Percentiles rank a stretch among this genome's conserved stretches.
Conservation (phyloP, 2,888 invertebrate species). For the Girardia tigrina region DNA sequence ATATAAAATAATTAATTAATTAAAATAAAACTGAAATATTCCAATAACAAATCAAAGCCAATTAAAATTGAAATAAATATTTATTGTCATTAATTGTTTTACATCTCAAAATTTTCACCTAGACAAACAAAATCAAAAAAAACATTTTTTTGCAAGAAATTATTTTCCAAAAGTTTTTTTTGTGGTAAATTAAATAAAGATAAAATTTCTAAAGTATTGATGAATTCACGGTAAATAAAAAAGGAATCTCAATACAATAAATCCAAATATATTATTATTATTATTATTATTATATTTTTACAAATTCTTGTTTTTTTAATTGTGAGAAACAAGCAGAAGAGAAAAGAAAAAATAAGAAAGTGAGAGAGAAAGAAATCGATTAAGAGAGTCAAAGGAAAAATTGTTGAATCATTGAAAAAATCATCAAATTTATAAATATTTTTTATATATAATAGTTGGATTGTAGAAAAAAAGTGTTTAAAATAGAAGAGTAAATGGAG, state of each 20-base stretch:
- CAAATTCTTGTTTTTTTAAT: not conserved
- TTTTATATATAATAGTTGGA: not conserved
- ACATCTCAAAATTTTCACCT: slow-evolving; percentile 23
- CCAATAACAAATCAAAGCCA: too few relatives aligned
- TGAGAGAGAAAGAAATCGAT: too few relatives aligned
- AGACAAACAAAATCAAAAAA: not conserved
- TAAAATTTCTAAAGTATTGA: not conserved
- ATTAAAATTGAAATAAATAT: slow-evolving; percentile 20
- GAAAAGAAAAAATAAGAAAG: too few relatives aligned
- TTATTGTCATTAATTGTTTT: not conserved
- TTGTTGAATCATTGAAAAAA: not conserved
- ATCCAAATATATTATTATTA: too few relatives aligned
- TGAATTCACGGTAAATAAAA: slow-evolving; percentile 3
- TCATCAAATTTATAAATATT: not conserved
- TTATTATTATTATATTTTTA: too few relatives aligned
- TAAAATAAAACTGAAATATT: too few relatives aligned
- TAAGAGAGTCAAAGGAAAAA: too few relatives aligned
- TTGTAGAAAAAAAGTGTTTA: not conserved
- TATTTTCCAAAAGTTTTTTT: not conserved
- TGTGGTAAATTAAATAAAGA: not conserved
- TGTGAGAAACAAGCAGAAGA: not conserved
- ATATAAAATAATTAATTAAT: too few relatives aligned
- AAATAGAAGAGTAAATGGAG: slow-evolving; percentile 11
- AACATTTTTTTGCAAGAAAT: not conserved
- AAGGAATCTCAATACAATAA: not conserved